phyloP scores from a whole-genome alignment of 1,140 invertebrate species.

The Cotesia vestalis region DNA sequence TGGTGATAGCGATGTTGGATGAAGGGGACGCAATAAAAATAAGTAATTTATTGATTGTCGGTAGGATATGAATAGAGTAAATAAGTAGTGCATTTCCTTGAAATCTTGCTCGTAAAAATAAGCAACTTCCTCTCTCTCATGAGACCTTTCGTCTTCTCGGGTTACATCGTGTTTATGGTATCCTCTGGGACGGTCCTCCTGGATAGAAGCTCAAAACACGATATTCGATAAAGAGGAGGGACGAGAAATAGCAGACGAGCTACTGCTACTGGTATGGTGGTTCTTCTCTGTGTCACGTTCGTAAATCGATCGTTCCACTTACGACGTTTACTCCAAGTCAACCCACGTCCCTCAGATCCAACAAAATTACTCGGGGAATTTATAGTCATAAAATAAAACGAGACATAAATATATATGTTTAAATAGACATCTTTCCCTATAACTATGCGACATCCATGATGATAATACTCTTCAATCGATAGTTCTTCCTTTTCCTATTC shows the following conservation, averaged over 20 bases:
- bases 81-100: constrained; percentile 3
- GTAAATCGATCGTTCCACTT: constrained; percentile 18
- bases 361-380: constrained; percentile 11
- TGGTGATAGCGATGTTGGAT: too few relatives aligned
- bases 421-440: constrained; percentile 5
- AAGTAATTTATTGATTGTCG: too few relatives aligned
- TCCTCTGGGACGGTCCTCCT: constrained; percentile 12
- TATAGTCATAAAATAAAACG: constrained; percentile 11
- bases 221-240: not conserved
- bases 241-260: not conserved
- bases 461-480: too few relatives aligned
- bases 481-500: too few relatives aligned
- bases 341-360: constrained; percentile 10
- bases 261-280: not conserved
- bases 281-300: constrained; percentile 3
- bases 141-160: constrained; percentile 5
- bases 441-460: too few relatives aligned
- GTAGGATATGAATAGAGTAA: constrained; percentile 4
- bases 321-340: constrained; percentile 15
- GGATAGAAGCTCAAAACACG: not conserved
- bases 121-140: constrained; percentile 4
- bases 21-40: too few relatives aligned
- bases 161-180: constrained; percentile 6
- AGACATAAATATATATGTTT: constrained; percentile 4
- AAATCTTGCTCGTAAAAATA: constrained; percentile 12